Percentiles rank a stretch among this genome's conserved stretches.
phyloP scores from a whole-genome alignment of 1,140 invertebrate species.

The Myzus persicae region DNA sequence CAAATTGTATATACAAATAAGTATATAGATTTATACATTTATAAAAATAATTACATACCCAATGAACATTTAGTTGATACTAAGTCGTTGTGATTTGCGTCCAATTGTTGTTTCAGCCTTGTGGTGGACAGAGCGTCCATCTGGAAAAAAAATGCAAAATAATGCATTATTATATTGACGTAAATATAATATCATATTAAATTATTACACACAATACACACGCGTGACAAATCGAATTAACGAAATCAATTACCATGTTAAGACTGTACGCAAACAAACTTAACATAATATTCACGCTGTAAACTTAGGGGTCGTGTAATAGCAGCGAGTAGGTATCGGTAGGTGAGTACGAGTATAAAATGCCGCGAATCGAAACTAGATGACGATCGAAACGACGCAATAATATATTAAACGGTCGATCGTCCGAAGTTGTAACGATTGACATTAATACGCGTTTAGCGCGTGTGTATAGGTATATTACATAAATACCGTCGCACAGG shows the following conservation, averaged over 20 bases:
- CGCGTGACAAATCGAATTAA: not conserved
- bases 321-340: not conserved
- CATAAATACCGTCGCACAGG: not conserved
- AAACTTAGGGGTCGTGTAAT: not conserved
- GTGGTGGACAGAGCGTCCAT: constrained; percentile 70
- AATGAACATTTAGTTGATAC: constrained; percentile 66
- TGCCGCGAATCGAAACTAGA: not conserved
- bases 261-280: constrained; percentile 48
- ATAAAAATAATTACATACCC: constrained; percentile 62
- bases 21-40: not conserved
- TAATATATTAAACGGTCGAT: not conserved
- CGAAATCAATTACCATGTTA: constrained; percentile 28
- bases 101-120: constrained; percentile 67
- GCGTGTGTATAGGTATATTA: not conserved
- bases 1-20: not conserved
- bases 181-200: not conserved
- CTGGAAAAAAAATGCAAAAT: constrained; percentile 65
- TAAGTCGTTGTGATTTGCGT: constrained; percentile 67
- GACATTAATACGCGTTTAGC: constrained; percentile 40
- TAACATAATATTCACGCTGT: constrained; percentile 1
- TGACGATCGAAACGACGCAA: not conserved
- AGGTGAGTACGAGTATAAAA: not conserved
- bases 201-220: not conserved
- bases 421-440: not conserved
- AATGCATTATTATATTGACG: not conserved